Conservation (phyloP, 2,113 vertebrate species). For the cattle (Bos taurus) region ARS-UCD2.0 NC_037342.1:38879001-38879500, state of each 20-base stretch:
- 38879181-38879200: not conserved
- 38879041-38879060: not conserved
- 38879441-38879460: not conserved
- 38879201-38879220: not conserved
- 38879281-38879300: not conserved
- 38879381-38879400: slow-evolving; percentile 6
- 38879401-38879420: not conserved
- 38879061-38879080: not conserved
- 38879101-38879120: not conserved
- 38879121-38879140: slow-evolving; percentile 1
- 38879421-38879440: not conserved
- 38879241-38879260: not conserved
- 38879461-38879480: not conserved
- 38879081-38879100: not conserved
- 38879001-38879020: not conserved
- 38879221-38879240: not conserved
- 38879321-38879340: not conserved
- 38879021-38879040: not conserved
- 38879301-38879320: not conserved
- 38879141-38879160: not conserved
- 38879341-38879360: not conserved
- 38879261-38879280: not conserved
- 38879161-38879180: not conserved
- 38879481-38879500: slow-evolving; percentile 1
- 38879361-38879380: not conserved